Conservation (phyloP, 2,113 vertebrate species). For the Sterrhoptilus dennistouni region DNA sequence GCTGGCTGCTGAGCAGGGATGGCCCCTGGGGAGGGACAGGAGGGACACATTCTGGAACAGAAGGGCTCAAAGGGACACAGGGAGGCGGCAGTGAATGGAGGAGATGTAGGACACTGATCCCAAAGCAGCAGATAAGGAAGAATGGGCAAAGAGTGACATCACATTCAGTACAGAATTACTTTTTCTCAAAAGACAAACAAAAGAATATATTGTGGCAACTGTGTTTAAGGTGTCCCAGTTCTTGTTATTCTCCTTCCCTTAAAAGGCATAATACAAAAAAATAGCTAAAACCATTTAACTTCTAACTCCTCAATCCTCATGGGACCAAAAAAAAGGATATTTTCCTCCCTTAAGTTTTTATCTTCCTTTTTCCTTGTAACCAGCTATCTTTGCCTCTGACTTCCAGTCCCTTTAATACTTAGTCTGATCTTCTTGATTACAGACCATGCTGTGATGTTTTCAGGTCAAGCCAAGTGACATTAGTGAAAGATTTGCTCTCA, state of each 20-base stretch:
- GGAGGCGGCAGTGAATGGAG: background rate
- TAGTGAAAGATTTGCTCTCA: background rate
- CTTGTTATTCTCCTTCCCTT: background rate
- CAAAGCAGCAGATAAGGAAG: background rate
- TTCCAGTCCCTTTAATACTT: background rate
- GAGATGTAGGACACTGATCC: background rate
- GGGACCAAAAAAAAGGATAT: rapidly evolving
- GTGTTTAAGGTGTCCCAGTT: background rate
- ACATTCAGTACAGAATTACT: background rate
- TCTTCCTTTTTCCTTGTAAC: background rate
- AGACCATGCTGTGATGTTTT: background rate
- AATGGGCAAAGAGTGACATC: background rate
- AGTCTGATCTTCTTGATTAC: background rate
- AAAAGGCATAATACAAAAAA: background rate
- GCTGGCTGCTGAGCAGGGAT: background rate
- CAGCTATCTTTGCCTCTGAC: background rate
- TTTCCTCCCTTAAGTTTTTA: background rate
- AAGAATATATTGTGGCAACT: background rate
- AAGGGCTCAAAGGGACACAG: background rate
- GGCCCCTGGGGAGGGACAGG: background rate
- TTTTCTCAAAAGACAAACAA: background rate
- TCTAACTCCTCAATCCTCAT: background rate
- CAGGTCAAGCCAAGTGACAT: background rate
- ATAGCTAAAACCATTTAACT: background rate
- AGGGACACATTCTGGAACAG: background rate